Base-by-base conservation (phyloP, 2,113 vertebrate genomes). In the Gobio gobio region DNA sequence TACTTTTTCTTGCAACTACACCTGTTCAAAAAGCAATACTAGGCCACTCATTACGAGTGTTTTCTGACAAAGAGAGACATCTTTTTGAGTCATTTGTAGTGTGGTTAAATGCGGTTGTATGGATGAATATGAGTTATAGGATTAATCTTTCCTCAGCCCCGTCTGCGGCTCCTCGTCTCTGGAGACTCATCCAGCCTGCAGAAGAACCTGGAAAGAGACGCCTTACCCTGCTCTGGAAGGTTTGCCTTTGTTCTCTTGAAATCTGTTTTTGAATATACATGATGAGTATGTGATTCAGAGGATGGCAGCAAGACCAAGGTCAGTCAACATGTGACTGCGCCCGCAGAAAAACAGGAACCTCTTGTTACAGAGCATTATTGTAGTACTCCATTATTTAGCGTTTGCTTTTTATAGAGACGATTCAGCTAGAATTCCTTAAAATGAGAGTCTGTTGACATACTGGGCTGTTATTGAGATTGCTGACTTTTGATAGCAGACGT, bases 191-290 rank as follows among this genome's bases (percentile, higher is more conserved):
- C 51, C 77, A 79, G 36, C 29, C 85, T 22, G 49, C 43, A 16
- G 64, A 85, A 40, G 18, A 33, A 12, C 77, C 43, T 5, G 86
- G 88, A 5, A 16, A n/a, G 81, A 92, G 91, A 59, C 87, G 10
- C 3, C 13, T 91, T 49, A 88, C 84, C 1, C 89, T 94, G 72
- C 85, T 92, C 10, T 94, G 94, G 94, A 92, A 94, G 93, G 93
- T 94, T 56, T 47, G 90, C 33, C 56, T 33, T 14, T 78, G 24
- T 54, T 76, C 47, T 76, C 3, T 26, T 49, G 14, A 77, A 77
- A 56, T 22, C 13, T 29, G 7, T 10, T 54, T 33, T 29, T 0
- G 33, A 16, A 12, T 26, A 49, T 13, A 13, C n/a, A 14, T 45
- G 7, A 47, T 24, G 2, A 49, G n/a, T 26, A 12, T 20, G 74